Base-by-base conservation (phyloP, 2,888 invertebrate genomes). In the Suillia variegata region DNA sequence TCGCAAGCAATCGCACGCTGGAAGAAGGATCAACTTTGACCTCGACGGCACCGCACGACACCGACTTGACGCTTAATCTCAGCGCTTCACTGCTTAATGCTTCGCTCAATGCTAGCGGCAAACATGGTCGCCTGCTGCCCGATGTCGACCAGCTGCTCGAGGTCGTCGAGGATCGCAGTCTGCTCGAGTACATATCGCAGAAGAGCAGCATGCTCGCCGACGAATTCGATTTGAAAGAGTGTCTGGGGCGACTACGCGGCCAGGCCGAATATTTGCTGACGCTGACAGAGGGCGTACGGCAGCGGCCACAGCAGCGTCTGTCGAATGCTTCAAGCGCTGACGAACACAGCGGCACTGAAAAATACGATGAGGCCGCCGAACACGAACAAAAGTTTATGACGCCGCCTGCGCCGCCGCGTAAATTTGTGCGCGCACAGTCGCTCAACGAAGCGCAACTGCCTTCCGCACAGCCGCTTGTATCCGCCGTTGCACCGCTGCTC, bases 191-290 rank as follows among this genome's bases (percentile, higher is more conserved):
- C 70, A 81, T 88, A 13, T 85, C 85, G 70, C 81, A 87, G 38
- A 86, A 90, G 59, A 86, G 86, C 21, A 54, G 57, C 15, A 77
- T 78, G 8, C 67, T 67, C 8, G 50, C 64, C 2, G 78, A 78
- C 2, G 75, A 78, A 73, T 84, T 84, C 21, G 90, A 92, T 75
- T 80, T 93, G 60, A 88, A 88, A 56, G 82, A 84, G 48, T 92
- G 92, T 67, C 77, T 92, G 65, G 85, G 86, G 54, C 85, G 89
- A 20, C 80, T 93, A 54, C 85, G 87, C 62, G 78, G 84, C 8
- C 92, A 93, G 73, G 92, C 92, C 0, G 87, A 88, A 33, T 87
- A 88, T 20, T 81, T 93, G 65, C 82, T 92, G 49, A 85, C 87
- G 31, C 78, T 89, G n/a, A 87, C 87, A 0, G 80, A 82, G 63